Conservation (phyloP, 2,888 invertebrate species). For the Agonopterix heracliana region DNA sequence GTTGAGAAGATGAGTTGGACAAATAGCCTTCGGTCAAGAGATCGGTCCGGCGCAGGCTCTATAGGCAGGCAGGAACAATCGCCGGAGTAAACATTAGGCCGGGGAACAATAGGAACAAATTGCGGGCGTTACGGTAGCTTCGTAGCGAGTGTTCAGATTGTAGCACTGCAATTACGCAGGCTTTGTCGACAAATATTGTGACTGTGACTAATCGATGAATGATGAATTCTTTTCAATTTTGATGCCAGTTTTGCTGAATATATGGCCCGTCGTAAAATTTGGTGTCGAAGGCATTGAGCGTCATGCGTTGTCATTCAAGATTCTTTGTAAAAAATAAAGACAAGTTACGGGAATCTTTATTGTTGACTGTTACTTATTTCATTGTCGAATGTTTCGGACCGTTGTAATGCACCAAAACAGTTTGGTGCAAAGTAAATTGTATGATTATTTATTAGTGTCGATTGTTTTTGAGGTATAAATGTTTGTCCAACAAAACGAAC, state of each 20-base stretch:
- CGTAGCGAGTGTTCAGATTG: conserved; percentile 71
- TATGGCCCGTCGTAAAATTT: conserved; percentile 64
- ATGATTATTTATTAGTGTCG: neutral
- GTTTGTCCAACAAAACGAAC: too few species aligned
- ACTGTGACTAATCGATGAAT: conserved; percentile 74
- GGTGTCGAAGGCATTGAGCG: conserved; percentile 61
- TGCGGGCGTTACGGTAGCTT: conserved; percentile 76
- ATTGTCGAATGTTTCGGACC: conserved; percentile 26
- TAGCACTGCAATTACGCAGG: conserved; percentile 66
- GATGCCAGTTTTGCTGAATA: conserved; percentile 65
- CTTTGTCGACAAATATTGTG: conserved; percentile 69
- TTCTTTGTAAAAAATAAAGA: conserved; percentile 49
- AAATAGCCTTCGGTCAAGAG: conserved; percentile 63
- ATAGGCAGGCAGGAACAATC: conserved; percentile 66
- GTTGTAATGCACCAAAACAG: conserved; percentile 19
- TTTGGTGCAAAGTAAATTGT: conserved; percentile 12
- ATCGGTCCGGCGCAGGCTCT: conserved; percentile 46
- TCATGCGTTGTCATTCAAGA: conserved; percentile 61
- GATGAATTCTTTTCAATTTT: conserved; percentile 70
- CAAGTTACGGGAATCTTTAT: conserved; percentile 57
- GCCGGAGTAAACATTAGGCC: conserved; percentile 66
- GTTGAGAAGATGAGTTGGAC: conserved; percentile 51
- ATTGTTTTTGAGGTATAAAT: neutral
- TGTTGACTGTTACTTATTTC: conserved; percentile 42
- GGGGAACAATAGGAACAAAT: conserved; percentile 69